Evolutionary conservation across 2,888 invertebrate genomes (phyloP).

Genomic region (Rhingia rostrata): DNA sequence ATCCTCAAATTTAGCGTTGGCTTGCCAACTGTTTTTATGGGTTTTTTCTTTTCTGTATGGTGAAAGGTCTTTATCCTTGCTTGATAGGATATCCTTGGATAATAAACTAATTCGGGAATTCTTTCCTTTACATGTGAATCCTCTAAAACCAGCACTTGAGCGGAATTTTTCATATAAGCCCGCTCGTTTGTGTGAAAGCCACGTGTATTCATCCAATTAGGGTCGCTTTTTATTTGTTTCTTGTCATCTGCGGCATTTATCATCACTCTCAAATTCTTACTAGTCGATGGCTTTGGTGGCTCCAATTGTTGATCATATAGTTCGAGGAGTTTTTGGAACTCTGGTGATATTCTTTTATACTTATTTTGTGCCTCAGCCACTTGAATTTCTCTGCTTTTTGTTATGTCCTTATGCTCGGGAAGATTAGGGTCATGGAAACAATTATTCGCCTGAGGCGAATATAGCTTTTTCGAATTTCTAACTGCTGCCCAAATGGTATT

Average conservation of each 20-base stretch:
- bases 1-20: neutral
- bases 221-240: neutral
- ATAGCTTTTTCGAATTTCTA: conserved; percentile 2
- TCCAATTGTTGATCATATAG: conserved; percentile 16
- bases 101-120: no score
- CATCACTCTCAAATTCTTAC: neutral
- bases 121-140: no score
- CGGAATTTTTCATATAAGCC: no score
- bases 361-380: neutral
- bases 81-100: no score
- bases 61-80: no score
- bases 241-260: neutral
- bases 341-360: conserved; percentile 61
- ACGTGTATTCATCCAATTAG: neutral
- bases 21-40: neutral
- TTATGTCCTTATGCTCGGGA: neutral
- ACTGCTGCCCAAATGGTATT: conserved; percentile 29
- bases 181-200: neutral
- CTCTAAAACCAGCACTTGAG: no score
- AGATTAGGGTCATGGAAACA: neutral
- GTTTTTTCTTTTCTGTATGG: neutral
- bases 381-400: neutral
- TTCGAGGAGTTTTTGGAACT: conserved; percentile 44
- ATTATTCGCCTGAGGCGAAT: neutral
- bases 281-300: neutral